A percentile compares a stretch with the other conserved stretches of the same genome.
These are phyloP conservation scores for Apantesis nais DNA, from an alignment of 2,888 invertebrate species.

Conservation along the genomic window DNA sequence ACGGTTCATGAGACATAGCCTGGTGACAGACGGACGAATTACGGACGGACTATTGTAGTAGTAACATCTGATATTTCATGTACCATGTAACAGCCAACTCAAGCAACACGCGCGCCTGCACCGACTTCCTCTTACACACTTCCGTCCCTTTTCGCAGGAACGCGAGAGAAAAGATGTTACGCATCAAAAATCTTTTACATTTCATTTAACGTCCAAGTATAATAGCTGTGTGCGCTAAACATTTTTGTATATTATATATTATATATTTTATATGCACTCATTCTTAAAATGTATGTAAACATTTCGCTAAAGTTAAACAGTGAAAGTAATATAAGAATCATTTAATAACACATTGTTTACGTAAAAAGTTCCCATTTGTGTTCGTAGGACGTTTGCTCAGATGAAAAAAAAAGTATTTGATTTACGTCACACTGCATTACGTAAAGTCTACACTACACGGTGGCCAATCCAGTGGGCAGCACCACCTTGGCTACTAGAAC, in stretches of 20 bases:
- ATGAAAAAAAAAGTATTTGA: conserved; percentile 22
- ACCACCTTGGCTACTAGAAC: neutral
- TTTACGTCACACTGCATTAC: conserved; percentile 27
- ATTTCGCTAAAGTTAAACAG: conserved; percentile 25
- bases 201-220: neutral
- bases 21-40: too few relatives aligned
- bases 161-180: too few relatives aligned
- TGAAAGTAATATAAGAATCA: conserved; percentile 24
- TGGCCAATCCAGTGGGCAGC: neutral
- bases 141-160: too few relatives aligned
- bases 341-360: conserved; percentile 28
- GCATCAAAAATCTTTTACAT: neutral
- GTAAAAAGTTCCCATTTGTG: conserved; percentile 15
- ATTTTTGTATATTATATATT: neutral
- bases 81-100: too few relatives aligned
- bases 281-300: conserved; percentile 33
- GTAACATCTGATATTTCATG: too few relatives aligned
- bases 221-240: neutral
- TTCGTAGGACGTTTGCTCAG: conserved; percentile 10
- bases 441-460: conserved; percentile 3
- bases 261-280: conserved; percentile 26
- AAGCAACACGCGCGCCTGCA: too few relatives aligned
- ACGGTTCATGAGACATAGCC: too few relatives aligned
- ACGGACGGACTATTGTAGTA: too few relatives aligned
- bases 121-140: too few relatives aligned